Evolutionary conservation across 1,140 invertebrate species (phyloP).

Genomic region (Platorchestia sp.): DNA sequence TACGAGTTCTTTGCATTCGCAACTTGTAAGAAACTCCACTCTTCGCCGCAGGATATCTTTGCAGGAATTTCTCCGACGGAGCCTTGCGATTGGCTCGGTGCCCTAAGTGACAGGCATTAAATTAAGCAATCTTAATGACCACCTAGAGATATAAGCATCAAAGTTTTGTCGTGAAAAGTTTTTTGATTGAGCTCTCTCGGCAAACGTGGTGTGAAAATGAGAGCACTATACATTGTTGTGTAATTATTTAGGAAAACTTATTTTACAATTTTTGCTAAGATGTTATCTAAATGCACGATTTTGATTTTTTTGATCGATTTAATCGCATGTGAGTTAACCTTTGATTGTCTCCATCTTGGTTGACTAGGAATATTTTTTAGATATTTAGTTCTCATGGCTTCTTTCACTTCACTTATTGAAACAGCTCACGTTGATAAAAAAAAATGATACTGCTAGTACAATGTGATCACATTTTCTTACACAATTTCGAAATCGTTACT

Average conservation of each 20-base stretch:
- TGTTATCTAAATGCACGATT: not conserved
- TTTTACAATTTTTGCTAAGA: not conserved
- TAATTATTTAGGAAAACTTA: not conserved
- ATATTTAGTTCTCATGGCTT: too few relatives aligned
- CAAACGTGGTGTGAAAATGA: not conserved
- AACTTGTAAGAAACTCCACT: not conserved
- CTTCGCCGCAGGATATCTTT: not conserved
- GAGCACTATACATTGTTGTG: not conserved
- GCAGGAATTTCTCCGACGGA: not conserved
- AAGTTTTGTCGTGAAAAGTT: not conserved
- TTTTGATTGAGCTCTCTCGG: not conserved
- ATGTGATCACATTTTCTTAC: not conserved
- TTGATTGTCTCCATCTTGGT: not conserved
- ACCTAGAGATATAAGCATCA: not conserved
- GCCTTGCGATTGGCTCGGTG: not conserved
- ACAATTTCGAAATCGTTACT: not conserved
- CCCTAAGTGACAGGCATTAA: not conserved
- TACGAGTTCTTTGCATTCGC: slow-evolving; percentile 20
- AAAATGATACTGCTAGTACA: not conserved
- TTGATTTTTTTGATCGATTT: not conserved
- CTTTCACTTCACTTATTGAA: not conserved
- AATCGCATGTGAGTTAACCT: not conserved
- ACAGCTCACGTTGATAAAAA: not conserved
- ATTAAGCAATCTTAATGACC: not conserved
- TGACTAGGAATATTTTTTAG: not conserved